These are phyloP conservation scores for Agonopterix heracliana DNA, from an alignment of 2,888 invertebrate species.

Conservation along the genomic window DNA sequence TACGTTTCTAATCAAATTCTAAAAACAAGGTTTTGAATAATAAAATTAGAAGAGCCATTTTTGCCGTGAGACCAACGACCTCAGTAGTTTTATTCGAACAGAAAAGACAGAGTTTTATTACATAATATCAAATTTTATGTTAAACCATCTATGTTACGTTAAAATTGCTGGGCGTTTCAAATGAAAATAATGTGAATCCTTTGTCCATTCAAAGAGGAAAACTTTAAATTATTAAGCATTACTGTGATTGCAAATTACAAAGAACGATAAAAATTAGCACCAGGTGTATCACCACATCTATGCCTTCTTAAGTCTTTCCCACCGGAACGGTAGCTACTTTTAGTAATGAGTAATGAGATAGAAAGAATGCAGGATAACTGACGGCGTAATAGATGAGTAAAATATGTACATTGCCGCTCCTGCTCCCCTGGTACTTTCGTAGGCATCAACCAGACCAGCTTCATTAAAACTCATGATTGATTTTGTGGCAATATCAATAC, in stretches of 20 bases:
- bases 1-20: no score
- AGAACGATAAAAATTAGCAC: no score
- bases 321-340: conserved; percentile 58
- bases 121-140: no score
- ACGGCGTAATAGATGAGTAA: conserved; percentile 37
- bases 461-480: conserved; percentile 58
- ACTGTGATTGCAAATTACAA: no score
- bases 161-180: no score
- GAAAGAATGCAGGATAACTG: conserved; percentile 53
- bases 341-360: conserved; percentile 66
- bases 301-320: conserved; percentile 22
- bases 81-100: neutral
- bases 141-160: no score
- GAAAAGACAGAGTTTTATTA: no score
- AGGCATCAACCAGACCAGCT: conserved; percentile 39
- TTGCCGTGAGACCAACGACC: neutral
- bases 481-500: conserved; percentile 52
- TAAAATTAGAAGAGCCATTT: neutral
- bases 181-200: no score
- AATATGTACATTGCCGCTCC: conserved; percentile 24
- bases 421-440: conserved; percentile 25
- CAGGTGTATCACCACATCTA: conserved; percentile 17
- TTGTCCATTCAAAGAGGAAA: no score
- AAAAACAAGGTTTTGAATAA: no score
- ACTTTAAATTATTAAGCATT: no score